phyloP scores from a whole-genome alignment of 2,888 invertebrate species.

The Bellardia pandia region DNA sequence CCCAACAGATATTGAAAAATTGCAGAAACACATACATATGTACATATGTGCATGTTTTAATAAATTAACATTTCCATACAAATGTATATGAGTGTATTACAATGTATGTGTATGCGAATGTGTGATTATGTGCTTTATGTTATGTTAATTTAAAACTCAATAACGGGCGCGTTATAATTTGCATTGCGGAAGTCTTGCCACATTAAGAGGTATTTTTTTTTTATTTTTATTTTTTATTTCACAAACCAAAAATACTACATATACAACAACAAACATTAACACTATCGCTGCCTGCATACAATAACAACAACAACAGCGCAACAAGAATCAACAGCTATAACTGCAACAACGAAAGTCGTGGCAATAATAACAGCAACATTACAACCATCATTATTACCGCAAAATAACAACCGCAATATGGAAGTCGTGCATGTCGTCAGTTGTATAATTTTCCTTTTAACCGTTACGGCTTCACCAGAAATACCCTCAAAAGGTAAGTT shows the following conservation, averaged over 20 bases:
- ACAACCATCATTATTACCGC: conserved; percentile 60
- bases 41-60: background rate
- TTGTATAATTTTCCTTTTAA: conserved; percentile 79
- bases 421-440: conserved; percentile 75
- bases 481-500: conserved; percentile 82
- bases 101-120: background rate
- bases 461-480: conserved; percentile 79
- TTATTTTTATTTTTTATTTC: conserved; percentile 16
- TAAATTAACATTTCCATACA: background rate
- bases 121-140: conserved; percentile 36
- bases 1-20: background rate
- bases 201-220: conserved; percentile 50
- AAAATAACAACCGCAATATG: conserved; percentile 73
- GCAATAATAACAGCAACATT: conserved; percentile 55
- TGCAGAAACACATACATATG: background rate
- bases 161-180: conserved; percentile 68
- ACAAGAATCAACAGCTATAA: conserved; percentile 18
- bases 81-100: too few species aligned
- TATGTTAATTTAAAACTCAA: conserved; percentile 63
- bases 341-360: conserved; percentile 36
- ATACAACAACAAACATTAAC: conserved; percentile 27
- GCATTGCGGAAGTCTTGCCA: conserved; percentile 71
- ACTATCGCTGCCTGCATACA: background rate
- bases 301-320: conserved; percentile 29
- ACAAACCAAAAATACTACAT: conserved; percentile 35